Conservation (phyloP, 2,113 vertebrate genomes). For the Chlorodrepanis virens region DNA sequence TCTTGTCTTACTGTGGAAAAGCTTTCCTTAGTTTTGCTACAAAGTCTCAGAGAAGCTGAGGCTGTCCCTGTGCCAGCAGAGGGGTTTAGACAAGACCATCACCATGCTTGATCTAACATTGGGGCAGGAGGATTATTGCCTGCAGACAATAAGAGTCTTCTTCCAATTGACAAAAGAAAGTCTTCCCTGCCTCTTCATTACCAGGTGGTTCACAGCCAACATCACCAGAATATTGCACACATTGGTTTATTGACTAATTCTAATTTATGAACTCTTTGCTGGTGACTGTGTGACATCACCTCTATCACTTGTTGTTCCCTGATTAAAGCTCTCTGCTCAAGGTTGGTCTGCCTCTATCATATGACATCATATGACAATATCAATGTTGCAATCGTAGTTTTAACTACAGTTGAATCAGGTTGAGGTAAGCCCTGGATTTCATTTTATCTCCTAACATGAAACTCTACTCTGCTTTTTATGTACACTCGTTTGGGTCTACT, state of each 20-base stretch:
- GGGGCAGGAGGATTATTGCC: too few relatives aligned
- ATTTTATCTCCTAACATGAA: neutral
- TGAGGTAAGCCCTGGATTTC: neutral
- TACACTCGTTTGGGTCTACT: neutral
- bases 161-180: neutral
- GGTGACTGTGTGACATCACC: neutral
- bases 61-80: neutral
- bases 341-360: neutral
- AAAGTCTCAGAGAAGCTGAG: neutral
- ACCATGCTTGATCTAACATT: neutral
- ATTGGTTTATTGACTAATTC: neutral
- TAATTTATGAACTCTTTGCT: neutral
- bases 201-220: rapidly evolving
- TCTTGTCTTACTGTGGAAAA: neutral
- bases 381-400: neutral
- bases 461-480: neutral
- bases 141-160: neutral
- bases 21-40: neutral
- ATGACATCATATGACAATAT: neutral
- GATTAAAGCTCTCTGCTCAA: neutral
- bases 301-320: rapidly evolving
- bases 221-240: neutral
- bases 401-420: neutral
- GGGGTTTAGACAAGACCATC: neutral
- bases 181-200: neutral